These are phyloP conservation scores for Apolygus lucorum DNA, from an alignment of 1,140 invertebrate species.

Conservation along the genomic window DNA sequence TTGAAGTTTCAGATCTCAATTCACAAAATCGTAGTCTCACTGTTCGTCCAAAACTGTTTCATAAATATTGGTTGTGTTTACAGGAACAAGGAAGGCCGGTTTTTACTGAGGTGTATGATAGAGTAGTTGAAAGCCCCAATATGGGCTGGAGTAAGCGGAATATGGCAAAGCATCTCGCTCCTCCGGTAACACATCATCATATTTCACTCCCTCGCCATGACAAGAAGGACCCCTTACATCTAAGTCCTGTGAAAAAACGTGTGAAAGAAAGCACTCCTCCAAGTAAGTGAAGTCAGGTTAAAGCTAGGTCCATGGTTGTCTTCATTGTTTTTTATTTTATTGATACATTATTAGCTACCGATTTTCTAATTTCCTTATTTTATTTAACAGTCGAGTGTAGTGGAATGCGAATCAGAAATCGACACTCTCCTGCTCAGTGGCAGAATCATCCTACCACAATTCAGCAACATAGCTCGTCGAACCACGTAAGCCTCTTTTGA, in stretches of 20 bases:
- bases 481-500: conserved; percentile 2
- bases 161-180: conserved; percentile 31
- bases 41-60: too few species aligned
- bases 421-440: conserved; percentile 21
- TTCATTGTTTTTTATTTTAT: too few species aligned
- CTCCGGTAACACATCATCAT: conserved; percentile 39
- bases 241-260: conserved; percentile 95
- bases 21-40: too few species aligned
- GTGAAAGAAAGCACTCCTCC: conserved; percentile 94
- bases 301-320: too few species aligned
- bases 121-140: conserved; percentile 34
- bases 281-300: conserved; percentile 42
- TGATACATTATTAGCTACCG: neutral
- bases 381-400: conserved; percentile 19
- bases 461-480: neutral
- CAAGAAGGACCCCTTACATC: conserved; percentile 82
- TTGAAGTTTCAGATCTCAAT: too few species aligned
- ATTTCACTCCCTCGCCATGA: conserved; percentile 41
- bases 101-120: conserved; percentile 36
- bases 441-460: conserved; percentile 9
- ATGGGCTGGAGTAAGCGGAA: conserved; percentile 30
- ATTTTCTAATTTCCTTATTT: conserved; percentile 3
- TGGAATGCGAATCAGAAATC: conserved; percentile 17
- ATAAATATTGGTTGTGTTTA: too few species aligned
- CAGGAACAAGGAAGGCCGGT: conserved; percentile 48